A percentile compares a stretch with the other conserved stretches of the same genome.
phyloP scores from a whole-genome alignment of 1,140 invertebrate genomes.

The Helicoverpa armigera region DNA sequence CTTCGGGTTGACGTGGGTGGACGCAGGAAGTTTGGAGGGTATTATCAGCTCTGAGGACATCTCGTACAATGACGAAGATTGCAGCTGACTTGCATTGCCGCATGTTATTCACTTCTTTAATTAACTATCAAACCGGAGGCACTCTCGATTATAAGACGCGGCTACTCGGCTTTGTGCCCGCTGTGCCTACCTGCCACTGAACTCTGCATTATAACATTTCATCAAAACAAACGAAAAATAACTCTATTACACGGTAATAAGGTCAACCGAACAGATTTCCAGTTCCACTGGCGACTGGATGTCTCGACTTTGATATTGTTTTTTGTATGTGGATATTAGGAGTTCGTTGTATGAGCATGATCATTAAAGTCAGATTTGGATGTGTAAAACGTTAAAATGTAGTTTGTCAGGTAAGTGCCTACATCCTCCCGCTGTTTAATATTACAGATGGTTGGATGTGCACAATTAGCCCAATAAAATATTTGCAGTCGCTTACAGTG shows the following conservation, averaged over 20 bases:
- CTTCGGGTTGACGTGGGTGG: slow-evolving; percentile 1
- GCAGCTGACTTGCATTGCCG: slow-evolving; percentile 78
- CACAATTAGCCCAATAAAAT: slow-evolving; percentile 45
- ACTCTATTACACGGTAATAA: slow-evolving; percentile 58
- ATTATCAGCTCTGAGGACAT: slow-evolving; percentile 57
- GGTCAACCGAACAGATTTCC: slow-evolving; percentile 40
- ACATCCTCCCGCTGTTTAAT: slow-evolving; percentile 42
- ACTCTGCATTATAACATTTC: slow-evolving; percentile 56
- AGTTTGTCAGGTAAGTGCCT: slow-evolving; percentile 42
- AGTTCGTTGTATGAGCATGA: slow-evolving; percentile 54
- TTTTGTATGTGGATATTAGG: slow-evolving; percentile 61
- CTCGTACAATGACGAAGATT: slow-evolving; percentile 67
- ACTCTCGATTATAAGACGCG: slow-evolving; percentile 80
- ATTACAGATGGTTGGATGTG: slow-evolving; percentile 41
- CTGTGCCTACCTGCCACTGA: slow-evolving; percentile 61
- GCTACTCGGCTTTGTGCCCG: slow-evolving; percentile 80
- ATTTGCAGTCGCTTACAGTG: slow-evolving; percentile 27
- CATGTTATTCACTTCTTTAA: slow-evolving; percentile 84
- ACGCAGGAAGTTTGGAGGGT: slow-evolving; percentile 37
- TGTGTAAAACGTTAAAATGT: slow-evolving; percentile 48
- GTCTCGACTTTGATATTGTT: slow-evolving; percentile 78
- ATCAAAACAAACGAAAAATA: slow-evolving; percentile 55
- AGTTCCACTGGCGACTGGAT: slow-evolving; percentile 68
- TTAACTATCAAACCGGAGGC: slow-evolving; percentile 82
- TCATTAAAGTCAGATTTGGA: slow-evolving; percentile 56